Percentiles rank a stretch among this genome's conserved stretches.
Evolutionary conservation across 1,140 invertebrate genomes (phyloP).

Genomic region (Eriosoma lanigerum): DNA sequence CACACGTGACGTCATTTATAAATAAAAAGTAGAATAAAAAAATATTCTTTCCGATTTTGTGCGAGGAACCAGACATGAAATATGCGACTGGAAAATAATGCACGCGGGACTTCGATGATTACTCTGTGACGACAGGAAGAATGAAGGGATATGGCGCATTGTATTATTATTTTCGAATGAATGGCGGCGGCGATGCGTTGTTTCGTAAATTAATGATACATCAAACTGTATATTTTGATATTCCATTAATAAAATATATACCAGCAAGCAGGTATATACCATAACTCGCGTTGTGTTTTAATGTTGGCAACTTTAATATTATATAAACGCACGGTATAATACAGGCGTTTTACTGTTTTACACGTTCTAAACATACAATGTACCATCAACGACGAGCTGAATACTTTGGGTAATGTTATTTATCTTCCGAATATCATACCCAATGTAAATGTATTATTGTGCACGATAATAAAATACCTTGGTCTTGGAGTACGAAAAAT

Average conservation of each 20-base stretch:
- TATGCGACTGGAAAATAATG: constrained; percentile 34
- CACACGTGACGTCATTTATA: background rate
- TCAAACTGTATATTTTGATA: constrained; percentile 39
- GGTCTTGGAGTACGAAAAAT: too few species aligned
- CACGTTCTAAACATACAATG: too few species aligned
- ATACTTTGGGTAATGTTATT: too few species aligned
- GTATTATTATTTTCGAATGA: background rate
- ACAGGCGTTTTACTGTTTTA: too few species aligned
- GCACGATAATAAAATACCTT: too few species aligned
- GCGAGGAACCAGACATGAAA: background rate
- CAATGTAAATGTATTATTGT: too few species aligned
- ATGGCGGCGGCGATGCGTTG: background rate
- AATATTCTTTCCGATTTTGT: constrained; percentile 17
- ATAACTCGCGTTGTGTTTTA: too few species aligned
- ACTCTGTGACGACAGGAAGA: background rate
- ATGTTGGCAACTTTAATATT: too few species aligned
- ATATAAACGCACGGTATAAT: too few species aligned
- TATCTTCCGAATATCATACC: too few species aligned
- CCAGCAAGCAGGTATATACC: too few species aligned
- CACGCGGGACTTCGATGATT: constrained; percentile 10
- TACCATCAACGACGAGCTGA: too few species aligned
- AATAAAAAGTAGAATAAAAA: background rate
- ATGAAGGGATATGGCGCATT: background rate
- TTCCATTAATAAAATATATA: constrained; percentile 26
- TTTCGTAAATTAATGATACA: constrained; percentile 44